Evolutionary conservation across 2,113 vertebrate species (phyloP).

Genomic region (Oncorhynchus masou): DNA sequence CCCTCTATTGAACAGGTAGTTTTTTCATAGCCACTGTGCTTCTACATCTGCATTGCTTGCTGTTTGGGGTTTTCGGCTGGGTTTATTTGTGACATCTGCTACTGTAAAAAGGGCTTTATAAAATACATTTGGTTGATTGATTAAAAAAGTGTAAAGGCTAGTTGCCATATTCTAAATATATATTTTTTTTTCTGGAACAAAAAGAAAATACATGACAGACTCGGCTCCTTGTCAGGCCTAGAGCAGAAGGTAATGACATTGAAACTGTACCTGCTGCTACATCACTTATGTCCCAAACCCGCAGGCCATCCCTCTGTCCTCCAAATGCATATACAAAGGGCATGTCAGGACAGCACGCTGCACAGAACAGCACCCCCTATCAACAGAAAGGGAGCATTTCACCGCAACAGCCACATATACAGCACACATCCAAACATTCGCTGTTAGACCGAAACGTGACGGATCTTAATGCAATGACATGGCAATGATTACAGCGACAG

Average conservation of each 20-base stretch:
- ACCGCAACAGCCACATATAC: not conserved
- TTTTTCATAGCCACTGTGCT: too few species aligned
- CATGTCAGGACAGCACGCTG: slow-evolving; percentile 86
- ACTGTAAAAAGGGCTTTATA: too few species aligned
- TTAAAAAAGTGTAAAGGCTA: too few species aligned
- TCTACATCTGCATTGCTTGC: too few species aligned
- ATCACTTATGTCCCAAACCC: slow-evolving; percentile 91
- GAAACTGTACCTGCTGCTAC: slow-evolving; percentile 80
- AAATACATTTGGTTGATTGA: too few species aligned
- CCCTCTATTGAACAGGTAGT: too few species aligned
- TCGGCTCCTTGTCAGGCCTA: not conserved
- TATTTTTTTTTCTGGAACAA: too few species aligned
- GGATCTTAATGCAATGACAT: too few species aligned
- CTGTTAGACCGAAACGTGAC: not conserved
- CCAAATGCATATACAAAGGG: slow-evolving; percentile 93
- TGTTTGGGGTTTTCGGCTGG: too few species aligned
- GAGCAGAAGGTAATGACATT: not conserved
- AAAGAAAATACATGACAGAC: not conserved
- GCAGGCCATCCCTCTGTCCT: slow-evolving; percentile 87
- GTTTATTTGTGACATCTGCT: too few species aligned
- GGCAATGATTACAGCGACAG: not conserved
- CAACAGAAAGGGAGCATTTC: not conserved
- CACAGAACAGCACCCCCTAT: slow-evolving; percentile 91
- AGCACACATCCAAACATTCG: not conserved
- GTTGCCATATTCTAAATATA: too few species aligned